Base-by-base conservation (phyloP, 2,888 invertebrate genomes). In the Caenorhabditis sp. region DNA sequence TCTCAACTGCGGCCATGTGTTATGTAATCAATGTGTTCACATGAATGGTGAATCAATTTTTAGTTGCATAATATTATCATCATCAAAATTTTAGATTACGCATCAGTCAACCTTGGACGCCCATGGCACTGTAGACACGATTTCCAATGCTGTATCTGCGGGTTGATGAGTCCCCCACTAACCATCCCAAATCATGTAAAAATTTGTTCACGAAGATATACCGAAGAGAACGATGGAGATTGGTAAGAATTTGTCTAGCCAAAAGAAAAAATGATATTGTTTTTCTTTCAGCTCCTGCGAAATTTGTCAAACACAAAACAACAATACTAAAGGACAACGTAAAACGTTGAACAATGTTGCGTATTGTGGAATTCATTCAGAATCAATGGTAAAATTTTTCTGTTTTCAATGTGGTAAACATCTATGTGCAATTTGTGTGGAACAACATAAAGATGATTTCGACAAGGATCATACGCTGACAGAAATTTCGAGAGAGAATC, bases 61-160 rank as follows among this genome's bases (percentile, higher is more conserved):
- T 36, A 19, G 8, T 53, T 53, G 19, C 8, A 53, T 8, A 53
- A 19, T 53, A 23, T 19, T 53, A 53, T 19, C 5, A 23, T 21
- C 2, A 53, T 21, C n/a, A n/a, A n/a, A n/a, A n/a, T 55, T 55
- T 26, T 17, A 55, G 55, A 55, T 26, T 55, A 10, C 5, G 6
- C 55, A 8, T 14, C 55, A 24, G 24, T 55, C 4, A 55, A 55
- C 17, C 55, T 24, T 14, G 24, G 26, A 4, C 24, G 55, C 2
- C 55, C 55, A 14, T 1, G 3, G 2, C 55, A 55, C 23, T 55
- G 55, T 55, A 26, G 17, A 55, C 55, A 55, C 3, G 55, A 55
- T 55, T 55, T 55, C 23, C 55, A 55, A 55, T 55, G 55, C 26
- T 10, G 55, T 8, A 55, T 55, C 26, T 55, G 55, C 17, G 55